These are phyloP conservation scores for Zaprionus ghesquierei DNA, from an alignment of 1,140 invertebrate species.

Conservation along the genomic window DNA sequence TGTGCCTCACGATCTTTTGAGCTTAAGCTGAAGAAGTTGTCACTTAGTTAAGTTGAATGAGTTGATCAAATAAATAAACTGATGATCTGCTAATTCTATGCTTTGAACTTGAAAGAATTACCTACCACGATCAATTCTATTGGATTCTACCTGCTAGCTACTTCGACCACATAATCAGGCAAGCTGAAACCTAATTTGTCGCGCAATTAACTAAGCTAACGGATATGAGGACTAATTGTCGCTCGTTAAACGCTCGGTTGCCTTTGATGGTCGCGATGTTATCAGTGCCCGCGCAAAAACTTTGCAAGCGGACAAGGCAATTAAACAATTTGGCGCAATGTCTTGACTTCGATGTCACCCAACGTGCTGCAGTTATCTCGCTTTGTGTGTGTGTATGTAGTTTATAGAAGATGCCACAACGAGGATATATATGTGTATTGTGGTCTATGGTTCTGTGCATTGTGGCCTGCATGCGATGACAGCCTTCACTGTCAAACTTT, in stretches of 20 bases:
- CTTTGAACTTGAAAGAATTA: not conserved
- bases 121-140: no score
- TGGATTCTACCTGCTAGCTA: not conserved
- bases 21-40: no score
- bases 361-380: constrained; percentile 27
- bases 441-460: not conserved
- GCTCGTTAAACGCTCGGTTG: constrained; percentile 41
- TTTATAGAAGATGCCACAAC: constrained; percentile 2
- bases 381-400: no score
- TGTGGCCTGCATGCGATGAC: not conserved
- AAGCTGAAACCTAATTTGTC: not conserved
- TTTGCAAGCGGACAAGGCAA: constrained; percentile 37
- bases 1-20: not conserved
- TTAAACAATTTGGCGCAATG: constrained; percentile 34
- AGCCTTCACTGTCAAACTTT: constrained; percentile 27
- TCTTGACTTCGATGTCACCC: not conserved
- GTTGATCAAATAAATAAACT: no score
- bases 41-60: no score
- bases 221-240: constrained; percentile 50
- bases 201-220: constrained; percentile 10
- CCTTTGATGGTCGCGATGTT: constrained; percentile 32
- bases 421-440: not conserved
- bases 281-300: constrained; percentile 25
- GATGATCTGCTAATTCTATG: not conserved
- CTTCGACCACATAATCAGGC: not conserved